Percentiles rank a stretch among this genome's conserved stretches.
phyloP scores from a whole-genome alignment of 2,888 invertebrate genomes.

The Luperina testacea region DNA sequence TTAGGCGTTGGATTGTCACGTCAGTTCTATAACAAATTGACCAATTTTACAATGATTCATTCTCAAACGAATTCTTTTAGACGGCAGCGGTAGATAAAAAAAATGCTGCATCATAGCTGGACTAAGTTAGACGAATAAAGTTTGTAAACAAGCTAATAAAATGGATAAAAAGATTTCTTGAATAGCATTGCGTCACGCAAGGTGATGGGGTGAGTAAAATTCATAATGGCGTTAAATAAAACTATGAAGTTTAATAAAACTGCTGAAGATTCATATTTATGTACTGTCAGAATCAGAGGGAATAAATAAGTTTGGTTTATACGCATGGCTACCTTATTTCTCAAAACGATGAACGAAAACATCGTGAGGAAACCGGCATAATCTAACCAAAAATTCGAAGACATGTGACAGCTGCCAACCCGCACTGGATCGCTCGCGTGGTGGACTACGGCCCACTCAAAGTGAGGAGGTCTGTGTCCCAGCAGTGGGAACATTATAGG shows the following conservation, averaged over 20 bases:
- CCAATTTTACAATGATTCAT: slow-evolving; percentile 44
- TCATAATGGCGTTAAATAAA: not conserved
- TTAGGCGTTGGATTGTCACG: not conserved
- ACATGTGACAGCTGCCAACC: not conserved
- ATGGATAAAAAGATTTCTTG: slow-evolving; percentile 27
- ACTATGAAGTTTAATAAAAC: not conserved
- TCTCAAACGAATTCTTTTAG: slow-evolving; percentile 10
- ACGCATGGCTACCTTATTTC: not conserved
- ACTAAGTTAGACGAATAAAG: slow-evolving; percentile 13
- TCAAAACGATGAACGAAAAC: not conserved
- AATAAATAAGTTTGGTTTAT: not conserved
- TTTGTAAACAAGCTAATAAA: slow-evolving; percentile 46
- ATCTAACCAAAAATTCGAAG: not conserved
- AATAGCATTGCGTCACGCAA: slow-evolving; percentile 46
- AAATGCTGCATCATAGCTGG: slow-evolving; percentile 30
- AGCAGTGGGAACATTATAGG: not conserved
- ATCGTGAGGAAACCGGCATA: not conserved
- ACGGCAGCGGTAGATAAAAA: slow-evolving; percentile 25
- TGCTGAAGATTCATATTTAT: not conserved
- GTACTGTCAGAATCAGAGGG: no score
- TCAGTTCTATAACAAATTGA: slow-evolving; percentile 35
- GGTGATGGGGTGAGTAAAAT: not conserved
- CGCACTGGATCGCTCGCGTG: not conserved
- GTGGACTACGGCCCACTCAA: no score
- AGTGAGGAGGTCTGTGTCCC: not conserved